Evolutionary conservation across 2,888 invertebrate genomes (phyloP).

Genomic region (Proisotoma minuta): DNA sequence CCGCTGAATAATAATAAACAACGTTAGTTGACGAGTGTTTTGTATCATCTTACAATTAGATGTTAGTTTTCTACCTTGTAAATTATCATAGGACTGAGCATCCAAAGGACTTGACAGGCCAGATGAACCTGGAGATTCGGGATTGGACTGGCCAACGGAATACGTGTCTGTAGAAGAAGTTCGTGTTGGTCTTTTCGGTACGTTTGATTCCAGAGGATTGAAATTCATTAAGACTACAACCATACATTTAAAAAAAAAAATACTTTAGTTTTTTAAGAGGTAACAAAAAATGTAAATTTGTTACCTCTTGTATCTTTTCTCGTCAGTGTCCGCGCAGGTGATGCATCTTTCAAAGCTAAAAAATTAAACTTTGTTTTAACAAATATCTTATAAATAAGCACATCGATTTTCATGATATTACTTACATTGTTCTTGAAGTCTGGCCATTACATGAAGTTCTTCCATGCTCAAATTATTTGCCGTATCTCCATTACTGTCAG

Average conservation of each 20-base stretch:
- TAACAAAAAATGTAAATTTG: background rate
- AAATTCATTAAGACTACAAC: constrained; percentile 1
- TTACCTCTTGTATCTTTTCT: constrained; percentile 18
- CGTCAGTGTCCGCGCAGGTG: background rate
- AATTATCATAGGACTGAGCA: constrained; percentile 4
- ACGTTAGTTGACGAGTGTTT: background rate
- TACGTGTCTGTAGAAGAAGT: constrained; percentile 39
- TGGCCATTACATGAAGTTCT: constrained; percentile 27
- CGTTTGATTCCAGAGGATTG: background rate
- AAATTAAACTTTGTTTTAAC: background rate
- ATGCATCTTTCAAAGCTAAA: constrained; percentile 5
- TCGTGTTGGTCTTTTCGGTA: constrained; percentile 19
- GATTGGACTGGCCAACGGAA: constrained; percentile 28
- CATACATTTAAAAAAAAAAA: background rate
- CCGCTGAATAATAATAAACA: background rate
- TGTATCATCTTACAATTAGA: background rate
- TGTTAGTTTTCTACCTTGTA: background rate
- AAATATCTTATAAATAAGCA: too few species aligned
- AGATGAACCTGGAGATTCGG: constrained; percentile 8
- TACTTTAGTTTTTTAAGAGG: background rate
- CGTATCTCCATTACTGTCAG: background rate
- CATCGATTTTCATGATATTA: background rate
- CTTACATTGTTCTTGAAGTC: constrained; percentile 24
- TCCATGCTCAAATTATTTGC: constrained; percentile 35
- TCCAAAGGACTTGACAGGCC: constrained; percentile 12